These are phyloP conservation scores for Thamnophis elegans DNA, from an alignment of 2,797 vertebrate species.

Conservation along the genomic window DNA sequence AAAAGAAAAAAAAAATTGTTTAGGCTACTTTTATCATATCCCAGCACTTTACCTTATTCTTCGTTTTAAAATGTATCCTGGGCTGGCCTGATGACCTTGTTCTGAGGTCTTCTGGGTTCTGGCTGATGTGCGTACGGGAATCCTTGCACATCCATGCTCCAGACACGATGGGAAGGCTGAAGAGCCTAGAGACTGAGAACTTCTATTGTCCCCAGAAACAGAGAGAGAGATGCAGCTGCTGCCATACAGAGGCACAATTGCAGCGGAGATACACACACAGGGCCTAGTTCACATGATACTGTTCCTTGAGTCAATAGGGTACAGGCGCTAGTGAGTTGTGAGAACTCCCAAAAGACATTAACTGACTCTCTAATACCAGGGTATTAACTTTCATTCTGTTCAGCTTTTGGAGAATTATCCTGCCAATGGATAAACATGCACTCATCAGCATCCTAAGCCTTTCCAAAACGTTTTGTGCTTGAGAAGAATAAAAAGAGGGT, in stretches of 20 bases:
- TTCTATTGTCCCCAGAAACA: neutral
- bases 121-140: neutral
- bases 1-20: neutral
- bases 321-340: neutral
- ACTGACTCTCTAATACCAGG: neutral
- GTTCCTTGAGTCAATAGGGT: neutral
- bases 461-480: neutral
- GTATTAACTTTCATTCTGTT: neutral
- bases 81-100: neutral
- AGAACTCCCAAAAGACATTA: neutral
- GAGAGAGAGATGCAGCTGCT: neutral
- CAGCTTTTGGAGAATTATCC: neutral
- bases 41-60: neutral
- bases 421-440: neutral
- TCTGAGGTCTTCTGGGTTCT: neutral
- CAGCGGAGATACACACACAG: neutral
- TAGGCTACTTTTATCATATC: neutral
- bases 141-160: neutral
- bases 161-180: neutral
- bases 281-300: neutral
- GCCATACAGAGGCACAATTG: neutral
- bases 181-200: neutral
- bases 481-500: neutral
- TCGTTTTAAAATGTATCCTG: neutral
- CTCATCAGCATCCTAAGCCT: neutral